Base-by-base conservation (phyloP, 2,113 vertebrate genomes). In the Larimichthys crocea region DNA sequence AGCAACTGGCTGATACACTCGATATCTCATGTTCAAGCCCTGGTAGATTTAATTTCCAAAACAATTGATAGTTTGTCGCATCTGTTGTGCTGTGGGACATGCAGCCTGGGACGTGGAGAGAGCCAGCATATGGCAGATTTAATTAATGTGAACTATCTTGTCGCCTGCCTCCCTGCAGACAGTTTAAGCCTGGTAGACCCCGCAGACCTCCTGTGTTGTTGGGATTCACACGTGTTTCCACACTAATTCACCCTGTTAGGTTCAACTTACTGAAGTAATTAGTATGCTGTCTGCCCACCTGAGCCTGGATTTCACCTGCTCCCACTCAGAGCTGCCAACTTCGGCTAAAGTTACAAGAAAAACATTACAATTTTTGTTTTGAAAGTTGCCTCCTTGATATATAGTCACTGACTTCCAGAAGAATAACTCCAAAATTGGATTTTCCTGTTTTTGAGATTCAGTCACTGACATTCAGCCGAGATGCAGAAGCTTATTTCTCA, bases 41-140 rank as follows among this genome's bases (percentile, higher is more conserved):
- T 55, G 77, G 83, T 84, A 83, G 78, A 86, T 86, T 88, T 82
- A 31, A 81, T 86, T 87, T 87, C 83, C 82, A 76, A 61, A 86
- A 91, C 84, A 92, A 90, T 76, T 80, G 86, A 88, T 80, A 71
- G 86, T 91, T 89, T 90, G 86, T 86, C 79, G 71, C 89, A 88
- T 91, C 85, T 93, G 93, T 63, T 80, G 67, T 71, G 85, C 74
- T 84, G 63, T 49, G 79, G 75, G 77, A 91, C 76, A 61, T 15
- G 57, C 46, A 57, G 69, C 59, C 73, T 52, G 59, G 77, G 72
- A 75, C 57, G 48, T 29, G 31, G 49, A 67, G 50, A 69, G 56
- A 56, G 88, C 76, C 79, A 86, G 42, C 92, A 93, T 92, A 92
- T 90, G 90, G 88, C 82, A 87, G 55, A 82, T 89, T 90, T 91